Base-by-base conservation (phyloP, 2,113 vertebrate genomes). In the Piprites chloris region DNA sequence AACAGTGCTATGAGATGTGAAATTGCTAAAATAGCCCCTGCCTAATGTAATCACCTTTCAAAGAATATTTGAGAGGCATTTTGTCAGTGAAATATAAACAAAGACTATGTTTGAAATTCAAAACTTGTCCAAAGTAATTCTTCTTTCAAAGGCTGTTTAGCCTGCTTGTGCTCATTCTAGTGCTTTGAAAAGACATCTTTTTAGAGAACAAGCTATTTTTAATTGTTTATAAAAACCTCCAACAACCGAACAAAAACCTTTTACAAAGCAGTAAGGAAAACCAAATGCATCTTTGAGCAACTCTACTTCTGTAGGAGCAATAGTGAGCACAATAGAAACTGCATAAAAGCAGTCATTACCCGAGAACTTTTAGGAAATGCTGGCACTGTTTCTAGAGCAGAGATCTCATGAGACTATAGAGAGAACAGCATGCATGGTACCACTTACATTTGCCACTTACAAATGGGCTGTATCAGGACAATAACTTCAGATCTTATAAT, bases 1-100 rank as follows among this genome's bases (percentile, higher is more conserved):
- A 93, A 91, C 35, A 88, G 76, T 76, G 62, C 83, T 87, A 4
- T 58, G 85, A 96, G 92, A 96, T 97, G 93, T 95, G 87, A 93
- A 95, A 96, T 95, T 92, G 86, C 86, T 96, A 86, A 95, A 96
- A 94, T 96, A 96, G 92, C 92, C 90, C 93, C 92, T 97, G 95
- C 93, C 95, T 95, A 97, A 96, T 92, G 90, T 97, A 97, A 97
- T 97, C 96, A 96, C 93, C 92, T 97, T 94, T 90, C 96, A 90
- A 92, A 89, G 75, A 96, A 78, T 95, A 93, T 92, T 75, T 91
- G 96, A 96, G 93, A 96, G 94, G 86, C 93, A 55, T 96, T 96
- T 97, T 97, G 96, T 97, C 96, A 96, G 95, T 80, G 84, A 88
- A 88, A 95, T 92, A 81, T 97, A 97, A 97, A 97, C 96, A 96